Evolutionary conservation across 1,140 invertebrate genomes (phyloP).

Genomic region (Drosophila miranda): DNA sequence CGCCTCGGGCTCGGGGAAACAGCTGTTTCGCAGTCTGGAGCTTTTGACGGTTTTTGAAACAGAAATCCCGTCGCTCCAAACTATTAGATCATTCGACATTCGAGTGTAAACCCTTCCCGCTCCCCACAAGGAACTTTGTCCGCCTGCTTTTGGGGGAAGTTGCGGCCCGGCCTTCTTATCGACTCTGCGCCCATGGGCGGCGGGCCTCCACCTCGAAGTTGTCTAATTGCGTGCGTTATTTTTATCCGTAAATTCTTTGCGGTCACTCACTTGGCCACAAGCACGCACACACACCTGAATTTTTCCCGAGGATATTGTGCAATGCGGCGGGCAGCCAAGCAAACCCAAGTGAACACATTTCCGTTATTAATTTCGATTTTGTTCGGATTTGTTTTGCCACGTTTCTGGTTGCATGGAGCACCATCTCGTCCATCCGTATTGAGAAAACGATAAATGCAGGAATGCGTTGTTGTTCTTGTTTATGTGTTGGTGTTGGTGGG

Average conservation of each 20-base stretch:
- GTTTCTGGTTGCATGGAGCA: slow-evolving; percentile 22
- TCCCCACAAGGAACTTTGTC: background rate
- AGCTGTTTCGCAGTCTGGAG: slow-evolving; percentile 38
- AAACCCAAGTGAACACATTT: slow-evolving; percentile 47
- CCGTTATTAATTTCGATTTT: slow-evolving; percentile 29
- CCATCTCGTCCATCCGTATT: background rate
- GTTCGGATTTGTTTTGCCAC: slow-evolving; percentile 28
- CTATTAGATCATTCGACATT: slow-evolving; percentile 26
- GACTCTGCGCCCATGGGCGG: background rate
- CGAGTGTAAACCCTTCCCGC: background rate
- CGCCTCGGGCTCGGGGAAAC: slow-evolving; percentile 28
- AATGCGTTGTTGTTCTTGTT: background rate
- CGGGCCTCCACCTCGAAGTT: slow-evolving; percentile 18
- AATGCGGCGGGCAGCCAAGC: slow-evolving; percentile 49
- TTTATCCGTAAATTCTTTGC: slow-evolving; percentile 63
- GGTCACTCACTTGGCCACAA: slow-evolving; percentile 23
- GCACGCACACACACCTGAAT: slow-evolving; percentile 20
- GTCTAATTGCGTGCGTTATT: slow-evolving; percentile 61
- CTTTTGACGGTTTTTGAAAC: slow-evolving; percentile 16
- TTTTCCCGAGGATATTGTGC: slow-evolving; percentile 46
- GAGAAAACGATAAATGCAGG: too few species aligned
- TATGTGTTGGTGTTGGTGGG: background rate
- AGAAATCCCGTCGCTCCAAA: background rate
- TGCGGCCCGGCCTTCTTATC: slow-evolving; percentile 10
- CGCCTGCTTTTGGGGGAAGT: slow-evolving; percentile 1